Evolutionary conservation across 2,888 invertebrate species (phyloP), one percentile per base, ranked within the genome.

Genomic region (Elaeidobius kamerunicus): DNA sequence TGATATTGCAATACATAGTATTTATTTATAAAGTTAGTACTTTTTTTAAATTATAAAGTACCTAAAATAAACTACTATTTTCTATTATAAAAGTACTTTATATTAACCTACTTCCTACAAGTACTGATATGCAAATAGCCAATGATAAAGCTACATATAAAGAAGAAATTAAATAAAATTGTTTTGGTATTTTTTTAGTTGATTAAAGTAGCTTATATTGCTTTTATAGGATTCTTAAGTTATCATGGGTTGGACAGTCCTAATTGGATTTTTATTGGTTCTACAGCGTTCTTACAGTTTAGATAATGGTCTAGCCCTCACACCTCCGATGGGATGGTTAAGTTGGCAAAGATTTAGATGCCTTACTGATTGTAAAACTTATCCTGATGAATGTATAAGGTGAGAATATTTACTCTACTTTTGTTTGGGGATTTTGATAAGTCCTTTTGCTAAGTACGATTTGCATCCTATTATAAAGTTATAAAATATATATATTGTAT

Each of bases 241-340:
- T 1, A 44, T 44, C 34, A 44, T 35, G n/a, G 14, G 34, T 20
- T 6, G 11, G 7, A 12, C 35, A 6, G 16, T 20, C 12, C 7
- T 23, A 7, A 12, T n/a, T 5, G 6, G 36, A 36, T 16, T 40
- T 32, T 12, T 40, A 20, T 14, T 36, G 5, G 6, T 11, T 18
- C 28, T 38, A 18, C 20, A 45, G 6, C 7, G 2, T 3, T n/a
- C 27, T 1, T 27, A 17, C 28, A 16, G 32, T 0, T 65, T 84
- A 47, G 76, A 83, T 59, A 84, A 84, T 67, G 84, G 84, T 0
- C 65, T 84, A 41, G 83, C 82, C 0, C 63, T 74, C 40, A 84
- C 82, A 1, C 85, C 85, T 0, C 85, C 85, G 0, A 85, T 85
- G 84, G 85, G 85, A 27, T 85, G 84, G 84, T 72, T 85, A 54